These are phyloP conservation scores for Brachionus rubens DNA, from an alignment of 1,140 invertebrate genomes.

Conservation along the genomic window DNA sequence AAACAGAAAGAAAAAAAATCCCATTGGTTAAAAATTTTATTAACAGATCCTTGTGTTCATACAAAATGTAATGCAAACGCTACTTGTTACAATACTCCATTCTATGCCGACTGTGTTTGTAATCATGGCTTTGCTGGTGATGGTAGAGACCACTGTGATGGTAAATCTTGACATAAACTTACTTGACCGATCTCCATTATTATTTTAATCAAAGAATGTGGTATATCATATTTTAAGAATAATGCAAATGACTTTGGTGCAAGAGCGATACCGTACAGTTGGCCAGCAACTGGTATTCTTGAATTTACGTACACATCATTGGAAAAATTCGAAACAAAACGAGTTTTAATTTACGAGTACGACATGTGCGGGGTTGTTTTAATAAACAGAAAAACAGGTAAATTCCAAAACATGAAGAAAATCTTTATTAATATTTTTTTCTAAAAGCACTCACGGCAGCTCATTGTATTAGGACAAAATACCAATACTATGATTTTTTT, in stretches of 20 bases:
- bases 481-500: neutral
- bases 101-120: conserved; percentile 41
- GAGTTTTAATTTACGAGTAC: neutral
- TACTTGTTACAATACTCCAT: conserved; percentile 12
- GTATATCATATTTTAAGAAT: neutral
- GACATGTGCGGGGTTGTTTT: neutral
- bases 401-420: too few relatives aligned
- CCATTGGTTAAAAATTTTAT: too few relatives aligned
- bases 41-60: conserved; percentile 16
- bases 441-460: conserved; percentile 2
- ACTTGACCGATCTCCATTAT: neutral
- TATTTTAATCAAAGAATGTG: conserved; percentile 10
- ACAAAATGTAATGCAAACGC: conserved; percentile 34
- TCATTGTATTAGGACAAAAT: neutral
- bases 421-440: too few relatives aligned
- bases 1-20: neutral
- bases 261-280: neutral
- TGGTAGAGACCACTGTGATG: conserved; percentile 39
- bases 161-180: neutral
- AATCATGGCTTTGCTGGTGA: conserved; percentile 20
- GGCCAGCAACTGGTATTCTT: conserved; percentile 18
- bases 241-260: neutral
- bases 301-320: conserved; percentile 28
- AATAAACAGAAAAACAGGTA: conserved; percentile 28
- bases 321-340: neutral